Evolutionary conservation across 2,113 vertebrate genomes (phyloP).

Genomic region (Microtus ochrogaster): DNA sequence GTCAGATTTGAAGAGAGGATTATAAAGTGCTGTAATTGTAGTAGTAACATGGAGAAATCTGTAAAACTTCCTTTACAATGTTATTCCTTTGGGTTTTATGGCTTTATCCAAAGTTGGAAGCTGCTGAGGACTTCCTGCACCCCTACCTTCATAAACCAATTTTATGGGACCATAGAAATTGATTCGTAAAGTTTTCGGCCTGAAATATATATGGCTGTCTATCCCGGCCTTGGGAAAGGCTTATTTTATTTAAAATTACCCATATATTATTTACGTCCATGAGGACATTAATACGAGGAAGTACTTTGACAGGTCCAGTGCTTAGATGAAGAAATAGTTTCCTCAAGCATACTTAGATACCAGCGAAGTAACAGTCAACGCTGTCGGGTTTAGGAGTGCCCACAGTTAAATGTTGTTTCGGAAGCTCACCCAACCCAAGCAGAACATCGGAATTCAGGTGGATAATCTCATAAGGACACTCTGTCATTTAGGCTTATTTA

Average conservation of each 20-base stretch:
- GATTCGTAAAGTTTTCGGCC: slow-evolving; percentile 72
- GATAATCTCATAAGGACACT: not conserved
- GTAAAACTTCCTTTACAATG: slow-evolving; percentile 69
- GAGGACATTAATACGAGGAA: slow-evolving; percentile 42
- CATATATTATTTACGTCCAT: slow-evolving; percentile 53
- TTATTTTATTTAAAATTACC: slow-evolving; percentile 71
- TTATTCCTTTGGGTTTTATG: slow-evolving; percentile 75
- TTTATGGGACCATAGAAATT: slow-evolving; percentile 75
- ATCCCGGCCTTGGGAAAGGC: not conserved
- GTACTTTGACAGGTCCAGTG: slow-evolving; percentile 10
- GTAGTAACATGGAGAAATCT: slow-evolving; percentile 62
- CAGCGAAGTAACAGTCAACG: not conserved
- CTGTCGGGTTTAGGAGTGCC: not conserved
- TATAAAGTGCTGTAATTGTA: slow-evolving; percentile 55
- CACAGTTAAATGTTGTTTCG: not conserved
- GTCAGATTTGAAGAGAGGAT: slow-evolving; percentile 44
- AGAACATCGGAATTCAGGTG: not conserved
- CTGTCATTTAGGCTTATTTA: not conserved
- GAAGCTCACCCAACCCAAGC: not conserved
- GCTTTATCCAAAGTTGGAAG: slow-evolving; percentile 68
- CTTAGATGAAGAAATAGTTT: slow-evolving; percentile 27
- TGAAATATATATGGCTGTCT: slow-evolving; percentile 63
- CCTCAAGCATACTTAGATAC: slow-evolving; percentile 39
- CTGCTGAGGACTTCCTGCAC: slow-evolving; percentile 43
- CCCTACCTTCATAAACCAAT: slow-evolving; percentile 69